Evolutionary conservation across 2,797 vertebrate genomes (phyloP), one percentile per base, ranked within the genome.

Genomic region (Kryptolebias ocellatus): DNA sequence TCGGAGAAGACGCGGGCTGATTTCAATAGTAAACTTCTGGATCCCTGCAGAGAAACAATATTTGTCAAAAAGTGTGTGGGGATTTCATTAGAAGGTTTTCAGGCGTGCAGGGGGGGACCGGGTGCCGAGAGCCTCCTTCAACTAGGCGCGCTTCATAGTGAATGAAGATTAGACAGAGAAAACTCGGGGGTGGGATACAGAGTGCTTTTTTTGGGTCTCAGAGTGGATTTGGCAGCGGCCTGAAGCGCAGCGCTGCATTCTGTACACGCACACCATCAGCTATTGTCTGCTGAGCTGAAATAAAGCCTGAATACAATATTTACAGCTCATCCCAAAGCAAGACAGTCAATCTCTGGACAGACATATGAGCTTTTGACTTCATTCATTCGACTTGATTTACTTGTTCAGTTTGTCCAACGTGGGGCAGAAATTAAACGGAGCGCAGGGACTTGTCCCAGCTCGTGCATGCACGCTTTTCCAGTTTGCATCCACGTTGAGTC

Each of bases 1-100:
- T 78, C 74, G 79, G 74, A 67, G 56, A 75, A 85, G 80, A 83
- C 51, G 69, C 70, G 39, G 81, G 58, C 83, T 72, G 83, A 81
- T 77, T 37, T 60, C 20, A 61, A 84, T 44, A 76, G 87, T 39
- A 83, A 72, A 79, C 78, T 67, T 80, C 76, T 84, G 75, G 83
- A 81, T 61, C 72, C 72, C 76, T 68, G 59, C 53, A 80, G 74
- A 60, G 61, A 81, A 71, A 81, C 60, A 68, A 70, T 46, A 55
- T 92, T 89, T 70, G 87, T 94, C 89, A 94, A 93, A 93, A 95
- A 93, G 88, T 87, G 82, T 89, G 92, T 89, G 74, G 83, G 83
- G 91, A 85, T 94, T 93, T 95, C 94, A 94, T 95, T 88, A 93
- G 90, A 90, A 89, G 86, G 81, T 84, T 92, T 50, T 92, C 86